Evolutionary conservation across 35 echinoderm and acorn worm genomes (phyloP).

Genomic region (Holothuria glaberrima): DNA sequence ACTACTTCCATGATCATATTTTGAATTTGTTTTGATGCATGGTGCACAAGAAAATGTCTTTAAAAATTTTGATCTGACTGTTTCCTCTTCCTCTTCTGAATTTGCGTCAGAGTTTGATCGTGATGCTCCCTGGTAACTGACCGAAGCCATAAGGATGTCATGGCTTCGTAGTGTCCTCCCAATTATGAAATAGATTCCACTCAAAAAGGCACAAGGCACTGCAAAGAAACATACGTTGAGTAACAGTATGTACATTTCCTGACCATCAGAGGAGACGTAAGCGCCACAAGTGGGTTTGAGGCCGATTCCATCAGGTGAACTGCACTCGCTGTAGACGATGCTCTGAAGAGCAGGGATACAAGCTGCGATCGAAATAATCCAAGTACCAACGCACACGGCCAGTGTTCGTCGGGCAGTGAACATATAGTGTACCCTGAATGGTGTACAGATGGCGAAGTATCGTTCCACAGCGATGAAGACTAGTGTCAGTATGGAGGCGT

Average conservation of each 20-base stretch:
- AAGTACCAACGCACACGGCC: slow-evolving; percentile 70
- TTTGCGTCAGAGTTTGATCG: slow-evolving; percentile 14
- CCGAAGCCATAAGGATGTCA: slow-evolving; percentile 74
- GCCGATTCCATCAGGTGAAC: slow-evolving; percentile 43
- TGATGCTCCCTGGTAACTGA: slow-evolving; percentile 57
- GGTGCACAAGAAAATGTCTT: background rate
- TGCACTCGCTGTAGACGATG: slow-evolving; percentile 50
- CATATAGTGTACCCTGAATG: slow-evolving; percentile 82
- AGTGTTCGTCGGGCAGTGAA: slow-evolving; percentile 84
- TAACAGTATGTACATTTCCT: slow-evolving; percentile 57
- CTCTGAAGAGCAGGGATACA: slow-evolving; percentile 64
- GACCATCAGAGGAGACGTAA: background rate
- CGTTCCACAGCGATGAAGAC: slow-evolving; percentile 84
- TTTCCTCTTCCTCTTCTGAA: background rate
- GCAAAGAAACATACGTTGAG: slow-evolving; percentile 80
- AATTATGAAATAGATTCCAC: slow-evolving; percentile 73
- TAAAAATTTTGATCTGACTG: background rate
- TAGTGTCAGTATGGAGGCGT: slow-evolving; percentile 85
- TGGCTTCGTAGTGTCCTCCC: slow-evolving; percentile 73
- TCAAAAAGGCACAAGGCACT: slow-evolving; percentile 74
- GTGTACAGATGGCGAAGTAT: slow-evolving; percentile 93
- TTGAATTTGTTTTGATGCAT: slow-evolving; percentile 1
- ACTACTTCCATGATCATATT: background rate
- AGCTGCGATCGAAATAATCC: slow-evolving; percentile 68
- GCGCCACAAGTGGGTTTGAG: slow-evolving; percentile 40